phyloP scores from a whole-genome alignment of 2,888 invertebrate genomes.

The Auanema sp. region DNA sequence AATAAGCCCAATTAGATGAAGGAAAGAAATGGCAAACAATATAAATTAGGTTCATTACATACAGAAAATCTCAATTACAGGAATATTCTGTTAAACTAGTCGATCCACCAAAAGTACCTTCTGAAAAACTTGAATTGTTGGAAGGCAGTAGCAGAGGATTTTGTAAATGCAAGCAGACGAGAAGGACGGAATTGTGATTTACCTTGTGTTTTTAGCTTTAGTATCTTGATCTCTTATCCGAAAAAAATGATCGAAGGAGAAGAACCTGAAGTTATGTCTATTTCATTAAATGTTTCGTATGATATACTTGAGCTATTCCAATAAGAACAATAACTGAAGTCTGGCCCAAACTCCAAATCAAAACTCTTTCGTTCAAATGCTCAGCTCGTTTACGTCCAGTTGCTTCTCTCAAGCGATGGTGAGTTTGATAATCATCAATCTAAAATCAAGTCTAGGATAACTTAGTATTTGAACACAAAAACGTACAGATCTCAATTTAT shows the following conservation, averaged over 20 bases:
- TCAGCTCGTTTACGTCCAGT: slow-evolving; percentile 93
- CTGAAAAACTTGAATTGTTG: not conserved
- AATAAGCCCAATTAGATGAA: slow-evolving; percentile 2
- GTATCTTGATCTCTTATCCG: not conserved
- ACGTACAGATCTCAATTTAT: slow-evolving; percentile 53
- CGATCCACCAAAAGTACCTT: not conserved
- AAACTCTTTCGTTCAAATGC: slow-evolving; percentile 89
- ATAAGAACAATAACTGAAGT: slow-evolving; percentile 82
- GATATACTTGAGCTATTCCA: slow-evolving; percentile 84
- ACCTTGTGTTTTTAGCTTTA: not conserved
- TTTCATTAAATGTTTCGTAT: not conserved
- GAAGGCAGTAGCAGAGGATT: not conserved
- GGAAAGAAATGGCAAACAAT: not conserved
- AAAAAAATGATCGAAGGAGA: slow-evolving; percentile 29
- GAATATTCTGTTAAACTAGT: slow-evolving; percentile 4
- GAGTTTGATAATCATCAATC: slow-evolving; percentile 92
- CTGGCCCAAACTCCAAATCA: slow-evolving; percentile 89
- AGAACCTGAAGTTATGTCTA: slow-evolving; percentile 6
- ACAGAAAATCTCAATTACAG: slow-evolving; percentile 5
- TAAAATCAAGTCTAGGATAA: slow-evolving; percentile 69
- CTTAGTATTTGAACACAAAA: not conserved
- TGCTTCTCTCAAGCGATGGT: slow-evolving; percentile 89
- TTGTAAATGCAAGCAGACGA: not conserved
- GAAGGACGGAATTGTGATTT: not conserved
- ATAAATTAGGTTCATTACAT: slow-evolving; percentile 6